Evolutionary conservation across 2,797 vertebrate species (phyloP).

Genomic region (Chelon auratus): DNA sequence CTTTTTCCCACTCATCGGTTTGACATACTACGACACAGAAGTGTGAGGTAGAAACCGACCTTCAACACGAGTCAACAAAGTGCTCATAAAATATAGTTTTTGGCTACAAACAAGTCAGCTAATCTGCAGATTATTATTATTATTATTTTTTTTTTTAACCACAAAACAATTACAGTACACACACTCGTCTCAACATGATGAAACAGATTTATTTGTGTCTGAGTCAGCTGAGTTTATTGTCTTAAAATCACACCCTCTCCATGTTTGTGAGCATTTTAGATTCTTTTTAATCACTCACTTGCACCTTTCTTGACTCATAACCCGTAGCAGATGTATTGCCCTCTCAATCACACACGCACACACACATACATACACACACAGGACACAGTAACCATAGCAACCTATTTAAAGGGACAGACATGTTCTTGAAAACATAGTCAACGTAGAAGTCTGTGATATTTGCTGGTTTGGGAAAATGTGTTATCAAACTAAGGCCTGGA

Average conservation of each 20-base stretch:
- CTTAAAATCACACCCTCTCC: neutral
- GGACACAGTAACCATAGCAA: slow-evolving; percentile 5
- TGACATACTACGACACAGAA: slow-evolving; percentile 8
- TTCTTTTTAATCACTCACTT: neutral
- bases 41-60: slow-evolving; percentile 26
- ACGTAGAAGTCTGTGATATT: slow-evolving; percentile 8
- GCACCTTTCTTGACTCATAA: neutral
- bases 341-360: neutral
- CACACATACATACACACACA: neutral
- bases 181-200: slow-evolving; percentile 14
- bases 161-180: slow-evolving; percentile 43
- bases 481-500: slow-evolving; percentile 1
- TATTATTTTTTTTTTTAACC: slow-evolving; percentile 28
- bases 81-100: slow-evolving; percentile 47
- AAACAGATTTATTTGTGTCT: slow-evolving; percentile 12
- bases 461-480: slow-evolving; percentile 1
- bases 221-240: slow-evolving; percentile 8
- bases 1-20: slow-evolving; percentile 1
- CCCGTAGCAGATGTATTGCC: neutral
- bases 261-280: neutral
- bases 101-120: slow-evolving; percentile 15
- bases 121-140: neutral
- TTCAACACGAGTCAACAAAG: slow-evolving; percentile 36
- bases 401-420: slow-evolving; percentile 19
- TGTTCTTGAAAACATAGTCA: neutral